A percentile compares a stretch with the other conserved stretches of the same genome.
Evolutionary conservation across 2,797 vertebrate species (phyloP).

Genomic region (Myiothlypis chrysogaster): DNA sequence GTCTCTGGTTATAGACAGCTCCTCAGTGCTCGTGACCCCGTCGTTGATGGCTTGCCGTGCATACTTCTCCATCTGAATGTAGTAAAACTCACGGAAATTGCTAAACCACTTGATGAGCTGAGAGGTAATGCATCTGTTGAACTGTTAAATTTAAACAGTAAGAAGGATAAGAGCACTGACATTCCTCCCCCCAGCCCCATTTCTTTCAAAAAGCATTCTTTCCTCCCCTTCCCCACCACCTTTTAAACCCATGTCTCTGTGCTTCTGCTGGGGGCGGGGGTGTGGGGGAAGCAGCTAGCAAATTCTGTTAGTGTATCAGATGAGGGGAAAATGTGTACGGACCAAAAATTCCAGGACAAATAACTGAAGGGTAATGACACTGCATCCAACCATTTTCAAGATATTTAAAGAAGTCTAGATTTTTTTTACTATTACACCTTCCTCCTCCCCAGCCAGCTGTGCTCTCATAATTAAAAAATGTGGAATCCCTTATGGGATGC

Average conservation of each 20-base stretch:
- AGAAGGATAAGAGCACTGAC: slow-evolving; percentile 69
- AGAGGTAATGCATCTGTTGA: slow-evolving; percentile 99
- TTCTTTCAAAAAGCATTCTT: slow-evolving; percentile 56
- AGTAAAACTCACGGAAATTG: slow-evolving; percentile 99
- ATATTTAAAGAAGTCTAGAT: not conserved
- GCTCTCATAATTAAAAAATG: slow-evolving; percentile 18
- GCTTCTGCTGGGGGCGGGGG: not conserved
- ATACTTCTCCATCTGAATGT: slow-evolving; percentile 99
- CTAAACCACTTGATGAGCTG: slow-evolving; percentile 99
- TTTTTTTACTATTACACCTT: not conserved
- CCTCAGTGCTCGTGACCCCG: slow-evolving; percentile 89
- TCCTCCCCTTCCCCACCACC: not conserved
- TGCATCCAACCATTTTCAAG: not conserved
- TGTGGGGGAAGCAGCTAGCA: not conserved
- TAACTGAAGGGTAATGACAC: not conserved
- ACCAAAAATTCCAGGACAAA: not conserved
- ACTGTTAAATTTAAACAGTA: slow-evolving; percentile 83
- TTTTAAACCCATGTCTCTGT: slow-evolving; percentile 9
- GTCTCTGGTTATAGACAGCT: slow-evolving; percentile 94
- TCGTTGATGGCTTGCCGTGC: slow-evolving; percentile 97
- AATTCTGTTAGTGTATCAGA: not conserved
- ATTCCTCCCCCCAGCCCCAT: slow-evolving; percentile 23
- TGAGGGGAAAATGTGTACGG: not conserved
- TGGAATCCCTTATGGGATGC: not conserved
- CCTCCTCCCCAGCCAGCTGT: not conserved